Conservation (phyloP, 2,888 invertebrate genomes). For the Onthophagus sagittarius region DNA sequence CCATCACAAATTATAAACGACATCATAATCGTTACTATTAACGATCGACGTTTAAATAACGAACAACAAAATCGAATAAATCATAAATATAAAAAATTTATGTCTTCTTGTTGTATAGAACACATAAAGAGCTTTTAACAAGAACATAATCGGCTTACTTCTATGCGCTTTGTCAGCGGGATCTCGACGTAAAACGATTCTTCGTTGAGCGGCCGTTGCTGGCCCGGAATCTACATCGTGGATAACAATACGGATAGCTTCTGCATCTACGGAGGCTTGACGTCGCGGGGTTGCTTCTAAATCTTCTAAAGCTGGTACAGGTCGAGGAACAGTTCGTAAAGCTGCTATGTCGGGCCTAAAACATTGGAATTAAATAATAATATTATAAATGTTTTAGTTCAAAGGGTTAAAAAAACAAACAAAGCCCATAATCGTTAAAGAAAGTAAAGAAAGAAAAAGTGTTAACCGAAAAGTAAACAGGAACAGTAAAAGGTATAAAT, state of each 20-base stretch:
- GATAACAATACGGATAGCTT: conserved; percentile 89
- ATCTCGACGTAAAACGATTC: conserved; percentile 72
- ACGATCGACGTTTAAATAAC: background rate
- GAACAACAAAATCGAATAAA: background rate
- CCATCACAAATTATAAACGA: background rate
- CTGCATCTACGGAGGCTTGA: conserved; percentile 85
- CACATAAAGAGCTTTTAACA: no score
- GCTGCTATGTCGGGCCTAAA: conserved; percentile 70
- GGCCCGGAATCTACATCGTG: conserved; percentile 83
- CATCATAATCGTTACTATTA: background rate
- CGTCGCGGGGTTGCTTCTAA: conserved; percentile 63
- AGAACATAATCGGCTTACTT: conserved; percentile 57
- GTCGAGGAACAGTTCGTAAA: conserved; percentile 49
- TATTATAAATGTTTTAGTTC: no score
- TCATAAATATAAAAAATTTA: background rate
- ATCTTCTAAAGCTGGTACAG: conserved; percentile 60
- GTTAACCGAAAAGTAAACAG: background rate
- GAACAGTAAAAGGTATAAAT: background rate
- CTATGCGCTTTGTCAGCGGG: conserved; percentile 81
- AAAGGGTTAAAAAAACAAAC: no score
- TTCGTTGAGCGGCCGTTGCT: conserved; percentile 64
- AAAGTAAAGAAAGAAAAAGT: background rate
- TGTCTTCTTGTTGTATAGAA: background rate
- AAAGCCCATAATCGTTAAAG: no score
- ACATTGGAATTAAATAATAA: conserved; percentile 21